A percentile compares a stretch with the other conserved stretches of the same genome.
These are phyloP conservation scores for Gopherus evgoodei DNA, from an alignment of 2,113 vertebrate species.

Conservation along the genomic window DNA sequence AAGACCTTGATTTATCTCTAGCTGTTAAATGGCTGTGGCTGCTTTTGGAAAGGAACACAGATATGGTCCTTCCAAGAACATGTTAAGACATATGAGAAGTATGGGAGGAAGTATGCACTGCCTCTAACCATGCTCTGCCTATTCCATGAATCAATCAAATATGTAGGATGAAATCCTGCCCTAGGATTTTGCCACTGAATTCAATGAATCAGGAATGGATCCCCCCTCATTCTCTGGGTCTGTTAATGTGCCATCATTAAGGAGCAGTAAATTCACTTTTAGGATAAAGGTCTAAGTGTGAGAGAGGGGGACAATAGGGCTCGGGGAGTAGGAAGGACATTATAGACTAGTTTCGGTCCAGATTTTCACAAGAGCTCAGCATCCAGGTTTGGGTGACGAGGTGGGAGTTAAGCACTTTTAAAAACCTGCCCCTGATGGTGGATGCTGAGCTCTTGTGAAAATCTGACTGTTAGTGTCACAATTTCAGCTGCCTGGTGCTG, in stretches of 20 bases:
- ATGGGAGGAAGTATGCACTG: background rate
- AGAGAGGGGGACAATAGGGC: background rate
- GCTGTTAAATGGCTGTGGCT: background rate
- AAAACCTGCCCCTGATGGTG: too few relatives aligned
- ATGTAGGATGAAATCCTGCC: background rate
- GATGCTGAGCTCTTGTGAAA: background rate
- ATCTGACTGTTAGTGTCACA: background rate
- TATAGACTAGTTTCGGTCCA: background rate
- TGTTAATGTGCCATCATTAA: background rate
- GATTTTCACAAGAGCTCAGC: background rate
- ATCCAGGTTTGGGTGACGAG: background rate
- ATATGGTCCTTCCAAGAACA: background rate
- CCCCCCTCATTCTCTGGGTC: background rate
- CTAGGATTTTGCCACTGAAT: background rate
- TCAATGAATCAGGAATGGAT: background rate
- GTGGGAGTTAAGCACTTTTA: too few relatives aligned
- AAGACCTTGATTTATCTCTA: background rate
- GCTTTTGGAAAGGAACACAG: background rate
- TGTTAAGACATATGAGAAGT: background rate
- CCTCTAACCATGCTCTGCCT: background rate
- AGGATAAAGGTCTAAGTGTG: background rate
- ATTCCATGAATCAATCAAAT: background rate
- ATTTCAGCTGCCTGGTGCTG: background rate
- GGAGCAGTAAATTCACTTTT: background rate
- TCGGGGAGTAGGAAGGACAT: background rate